phyloP scores from a whole-genome alignment of 2,797 vertebrate genomes.

The Pangasius larnaudii region DNA sequence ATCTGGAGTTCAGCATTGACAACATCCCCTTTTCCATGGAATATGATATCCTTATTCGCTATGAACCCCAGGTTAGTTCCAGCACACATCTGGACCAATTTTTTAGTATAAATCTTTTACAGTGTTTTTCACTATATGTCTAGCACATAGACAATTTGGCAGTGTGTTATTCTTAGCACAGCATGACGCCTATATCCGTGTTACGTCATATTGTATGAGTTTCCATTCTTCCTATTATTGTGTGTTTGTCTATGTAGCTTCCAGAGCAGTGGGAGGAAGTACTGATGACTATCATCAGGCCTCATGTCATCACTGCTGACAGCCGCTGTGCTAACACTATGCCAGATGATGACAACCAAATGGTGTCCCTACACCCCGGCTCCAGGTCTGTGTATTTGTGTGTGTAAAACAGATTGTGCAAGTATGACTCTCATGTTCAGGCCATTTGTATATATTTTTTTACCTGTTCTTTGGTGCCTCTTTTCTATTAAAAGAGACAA shows the following conservation, averaged over 20 bases:
- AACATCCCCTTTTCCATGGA: slow-evolving; percentile 96
- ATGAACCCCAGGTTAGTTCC: slow-evolving; percentile 89
- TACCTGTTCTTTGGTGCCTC: background rate
- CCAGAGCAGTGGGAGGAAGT: slow-evolving; percentile 97
- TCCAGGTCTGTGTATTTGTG: slow-evolving; percentile 83
- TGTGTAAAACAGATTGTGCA: background rate
- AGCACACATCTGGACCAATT: background rate
- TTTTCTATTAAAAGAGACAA: background rate
- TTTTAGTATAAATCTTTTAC: background rate
- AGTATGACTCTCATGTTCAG: too few relatives aligned
- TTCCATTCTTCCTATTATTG: slow-evolving; percentile 30
- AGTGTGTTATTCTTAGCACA: background rate
- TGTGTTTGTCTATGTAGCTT: slow-evolving; percentile 73
- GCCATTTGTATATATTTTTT: background rate
- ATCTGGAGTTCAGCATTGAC: slow-evolving; percentile 90
- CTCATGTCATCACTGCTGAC: slow-evolving; percentile 82
- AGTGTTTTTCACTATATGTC: background rate
- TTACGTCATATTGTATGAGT: background rate
- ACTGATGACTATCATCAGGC: slow-evolving; percentile 84
- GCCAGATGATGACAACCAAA: slow-evolving; percentile 92
- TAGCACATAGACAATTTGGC: background rate
- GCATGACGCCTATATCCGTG: background rate
- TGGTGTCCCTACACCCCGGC: slow-evolving; percentile 87
- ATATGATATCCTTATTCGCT: slow-evolving; percentile 92
- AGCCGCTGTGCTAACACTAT: slow-evolving; percentile 93